Base-by-base conservation (phyloP, 2,113 vertebrate genomes). In the Paracyprichromis sp. region DNA sequence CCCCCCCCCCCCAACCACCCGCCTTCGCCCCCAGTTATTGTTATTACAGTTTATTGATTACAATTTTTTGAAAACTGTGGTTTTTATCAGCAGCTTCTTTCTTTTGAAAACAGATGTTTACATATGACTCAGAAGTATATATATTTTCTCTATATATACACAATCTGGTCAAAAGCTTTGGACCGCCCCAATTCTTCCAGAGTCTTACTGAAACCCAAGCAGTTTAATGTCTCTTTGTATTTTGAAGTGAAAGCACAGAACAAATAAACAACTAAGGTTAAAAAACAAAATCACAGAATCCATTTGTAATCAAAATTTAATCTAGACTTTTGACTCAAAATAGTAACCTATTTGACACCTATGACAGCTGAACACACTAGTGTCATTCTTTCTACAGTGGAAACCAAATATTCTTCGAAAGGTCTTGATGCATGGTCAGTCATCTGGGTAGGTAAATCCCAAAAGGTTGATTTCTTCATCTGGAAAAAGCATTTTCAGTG, bases 291-390 rank as follows among this genome's bases (percentile, higher is more conserved):
- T 34, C 29, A 63, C 17, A 63, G 17, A 0, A 63, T 63, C 4
- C 31, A 63, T 63, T 36, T 36, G 17, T 3, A 63, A n/a, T 63
- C 59, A 36, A 63, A 36, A 63, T 63, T 7, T 1, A 7, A 0
- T 63, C 31, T 36, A n/a, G 0, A 63, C 59, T n/a, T 1, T 63
- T 63, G 0, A 63, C 0, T 63, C 2, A 36, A 1, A 63, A 63
- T 36, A 63, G 9, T 1, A 11, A n/a, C 59, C 17, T 61, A 29
- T 59, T 63, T 36, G 59, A 7, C 31, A n/a, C 9, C 9, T 36
- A n/a, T 36, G 31, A n/a, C 17, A 36, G 31, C 31, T 63, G 59
- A 63, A 63, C 17, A 36, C 59, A 63, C 9, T n/a, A 12, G 59
- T 63, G 59, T n/a, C 1, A 3, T 63, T 63, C 31, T 63, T 4